A percentile compares a stretch with the other conserved stretches of the same genome.
Conservation (phyloP, 2,797 vertebrate genomes). For the Telmatherina bonti region DNA sequence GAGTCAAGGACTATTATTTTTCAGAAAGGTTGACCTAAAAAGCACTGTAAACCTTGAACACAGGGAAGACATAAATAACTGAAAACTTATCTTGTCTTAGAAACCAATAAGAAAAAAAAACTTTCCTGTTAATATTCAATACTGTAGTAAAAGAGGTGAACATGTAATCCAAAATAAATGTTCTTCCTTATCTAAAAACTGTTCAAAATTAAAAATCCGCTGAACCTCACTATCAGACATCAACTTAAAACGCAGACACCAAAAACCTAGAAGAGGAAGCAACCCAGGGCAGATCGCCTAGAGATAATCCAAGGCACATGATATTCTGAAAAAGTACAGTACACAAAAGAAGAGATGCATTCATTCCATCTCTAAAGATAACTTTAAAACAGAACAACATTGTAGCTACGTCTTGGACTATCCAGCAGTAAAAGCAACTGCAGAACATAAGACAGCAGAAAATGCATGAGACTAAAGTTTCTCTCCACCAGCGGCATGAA, state of each 20-base stretch:
- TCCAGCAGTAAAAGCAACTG: neutral
- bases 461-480: conserved; percentile 1
- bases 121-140: neutral
- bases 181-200: neutral
- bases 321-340: conserved; percentile 5
- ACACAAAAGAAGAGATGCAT: conserved; percentile 4
- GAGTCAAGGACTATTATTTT: neutral
- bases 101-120: neutral
- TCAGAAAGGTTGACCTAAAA: neutral
- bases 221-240: neutral
- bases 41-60: neutral
- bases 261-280: neutral
- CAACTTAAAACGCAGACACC: neutral
- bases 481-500: neutral
- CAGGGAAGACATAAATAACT: neutral
- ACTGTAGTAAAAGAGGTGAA: neutral
- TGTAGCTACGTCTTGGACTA: conserved; percentile 16
- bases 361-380: conserved; percentile 28
- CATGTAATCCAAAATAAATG: neutral
- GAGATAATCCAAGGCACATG: conserved; percentile 6
- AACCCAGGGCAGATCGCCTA: neutral
- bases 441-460: conserved; percentile 13
- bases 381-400: conserved; percentile 2
- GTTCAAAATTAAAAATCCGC: conserved; percentile 3
- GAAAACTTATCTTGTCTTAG: neutral